Base-by-base conservation (phyloP, 2,888 invertebrate genomes). In the Chrysomela aeneicollis region DNA sequence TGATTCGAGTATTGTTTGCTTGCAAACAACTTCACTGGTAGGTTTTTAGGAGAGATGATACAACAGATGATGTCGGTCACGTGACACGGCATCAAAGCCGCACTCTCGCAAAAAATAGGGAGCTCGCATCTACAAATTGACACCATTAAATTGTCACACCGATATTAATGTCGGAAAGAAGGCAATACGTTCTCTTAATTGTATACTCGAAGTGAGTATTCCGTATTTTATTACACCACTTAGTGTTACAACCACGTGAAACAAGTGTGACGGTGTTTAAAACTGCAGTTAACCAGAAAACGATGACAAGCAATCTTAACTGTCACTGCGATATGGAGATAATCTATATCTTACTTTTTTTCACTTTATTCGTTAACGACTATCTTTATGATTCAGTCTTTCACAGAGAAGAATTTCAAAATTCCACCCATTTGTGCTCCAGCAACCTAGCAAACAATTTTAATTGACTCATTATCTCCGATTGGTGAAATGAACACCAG, bases 211-310 rank as follows among this genome's bases (percentile, higher is more conserved):
- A 21, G 42, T 55, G 42, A 55, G 22, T 55, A 55, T 55, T 15
- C 10, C 35, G 55, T 55, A 42, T 55, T 55, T 55, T 55, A 55
- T 55, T 55, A 42, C 42, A 55, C 37, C 55, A 55, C 55, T 55
- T 42, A 55, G 55, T 55, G 55, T 42, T 55, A 55, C 42, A 55
- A 22, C 42, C 12, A 35, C 17, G 42, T 37, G 55, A 15, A 55
- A 55, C 42, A 55, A 42, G 55, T 55, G 22, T 42, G 35, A 35
- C 26, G 26, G 26, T 26, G 26, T 26, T 26, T 26, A 26, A 26
- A 26, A 26, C 26, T 26, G 26, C 26, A 5, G 26, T 26, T 5
- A 26, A 5, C 4, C 26, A 26, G 26, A 26, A 26, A 26, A 26
- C 6, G 26, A 5, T 26, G 26, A 26, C 26, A 26, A 26, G 26